Evolutionary conservation across 2,888 invertebrate species (phyloP), one percentile per base, ranked within the genome.

Genomic region (Eupithecia vulgata): DNA sequence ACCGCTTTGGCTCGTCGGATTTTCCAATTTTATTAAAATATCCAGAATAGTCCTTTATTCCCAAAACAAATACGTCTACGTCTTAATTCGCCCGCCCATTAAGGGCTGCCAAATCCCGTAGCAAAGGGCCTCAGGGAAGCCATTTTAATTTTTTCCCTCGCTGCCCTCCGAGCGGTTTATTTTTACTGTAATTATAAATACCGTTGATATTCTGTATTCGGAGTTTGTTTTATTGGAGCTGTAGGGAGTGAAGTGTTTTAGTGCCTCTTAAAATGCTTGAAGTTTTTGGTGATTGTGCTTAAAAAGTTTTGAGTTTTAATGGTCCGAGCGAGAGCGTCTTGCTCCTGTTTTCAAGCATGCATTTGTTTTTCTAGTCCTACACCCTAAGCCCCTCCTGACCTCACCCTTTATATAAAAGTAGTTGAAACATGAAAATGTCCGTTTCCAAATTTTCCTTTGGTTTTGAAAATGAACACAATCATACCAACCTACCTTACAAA

Each of bases 81-180:
- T 76, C 80, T 80, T 76, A 78, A 80, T 78, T 73, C 37, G 57
- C 57, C 52, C 72, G 62, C 34, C 69, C 75, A 76, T 77, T 76
- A 80, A 71, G 62, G 61, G 64, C 73, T 71, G 71, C 69, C 70
- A 72, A 77, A 66, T 73, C 75, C 76, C 67, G 66, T 57, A 68
- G 30, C 61, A 30, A 13, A 57, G 70, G 73, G 73, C 72, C 82
- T 78, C 77, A 61, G 72, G 81, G 81, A 83, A 81, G 81, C 75
- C 84, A 80, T 90, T 92, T 90, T 89, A 94, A 93, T 94, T 94
- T 93, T 91, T 92, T 91, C 92, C 92, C 88, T 82, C 86, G 85
- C 78, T 88, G 90, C 89, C 75, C 84, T 81, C 83, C 77, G 78
- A 84, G 83, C 85, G 82, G 85, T 87, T 89, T 89, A 88, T 89